Percentiles rank a stretch among this genome's conserved stretches.
Evolutionary conservation across 2,113 vertebrate species (phyloP).

Genomic region (Phylloscopus trochiloides): DNA sequence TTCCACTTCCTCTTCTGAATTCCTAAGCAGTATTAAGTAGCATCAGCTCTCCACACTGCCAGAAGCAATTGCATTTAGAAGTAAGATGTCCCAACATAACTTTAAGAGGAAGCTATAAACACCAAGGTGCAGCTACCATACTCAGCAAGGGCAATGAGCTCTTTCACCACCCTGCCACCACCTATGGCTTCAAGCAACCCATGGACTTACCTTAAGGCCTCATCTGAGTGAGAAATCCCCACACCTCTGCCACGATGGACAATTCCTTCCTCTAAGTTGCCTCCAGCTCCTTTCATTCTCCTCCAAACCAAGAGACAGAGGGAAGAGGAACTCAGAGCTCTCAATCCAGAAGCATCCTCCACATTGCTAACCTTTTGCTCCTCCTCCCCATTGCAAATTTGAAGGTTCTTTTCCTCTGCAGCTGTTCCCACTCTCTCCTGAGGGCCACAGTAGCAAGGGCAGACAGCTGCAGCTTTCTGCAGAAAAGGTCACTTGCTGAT

Average conservation of each 20-base stretch:
- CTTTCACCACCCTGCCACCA: neutral
- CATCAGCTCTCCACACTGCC: neutral
- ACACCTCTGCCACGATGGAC: fast-evolving
- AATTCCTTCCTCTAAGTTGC: neutral
- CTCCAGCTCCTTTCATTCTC: neutral
- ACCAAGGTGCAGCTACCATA: neutral
- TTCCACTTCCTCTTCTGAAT: neutral
- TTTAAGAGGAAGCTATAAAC: neutral
- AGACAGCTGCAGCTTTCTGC: constrained; percentile 16
- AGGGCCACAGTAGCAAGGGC: neutral
- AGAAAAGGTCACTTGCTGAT: constrained; percentile 22
- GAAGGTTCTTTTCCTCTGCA: neutral
- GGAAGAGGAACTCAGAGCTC: neutral
- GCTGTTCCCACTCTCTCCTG: neutral
- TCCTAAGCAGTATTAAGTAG: neutral
- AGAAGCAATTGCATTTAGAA: neutral
- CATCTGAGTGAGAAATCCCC: neutral
- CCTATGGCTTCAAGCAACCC: neutral
- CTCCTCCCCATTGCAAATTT: neutral
- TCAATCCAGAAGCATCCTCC: neutral
- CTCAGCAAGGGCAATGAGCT: neutral
- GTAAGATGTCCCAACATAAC: neutral
- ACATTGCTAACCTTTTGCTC: neutral
- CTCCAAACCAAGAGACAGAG: neutral
- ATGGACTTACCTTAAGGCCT: neutral